Evolutionary conservation across 2,888 invertebrate species (phyloP).

Genomic region (Lepidonotus clava): DNA sequence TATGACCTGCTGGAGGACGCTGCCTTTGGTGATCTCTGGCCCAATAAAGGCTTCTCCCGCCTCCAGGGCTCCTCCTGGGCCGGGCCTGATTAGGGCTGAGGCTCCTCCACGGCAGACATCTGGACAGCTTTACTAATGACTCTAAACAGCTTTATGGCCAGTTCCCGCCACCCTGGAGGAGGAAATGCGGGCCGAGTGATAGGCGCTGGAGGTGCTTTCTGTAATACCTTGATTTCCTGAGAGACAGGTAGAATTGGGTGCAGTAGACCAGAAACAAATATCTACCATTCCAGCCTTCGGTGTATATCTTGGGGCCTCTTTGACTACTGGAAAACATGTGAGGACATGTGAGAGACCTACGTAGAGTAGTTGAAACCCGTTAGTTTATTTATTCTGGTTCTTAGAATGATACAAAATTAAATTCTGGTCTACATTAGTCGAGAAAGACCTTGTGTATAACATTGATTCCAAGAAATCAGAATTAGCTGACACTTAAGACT

Average conservation of each 20-base stretch:
- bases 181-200: neutral
- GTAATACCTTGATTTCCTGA: conserved; percentile 28
- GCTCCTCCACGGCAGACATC: neutral
- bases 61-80: neutral
- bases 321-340: no score
- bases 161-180: neutral
- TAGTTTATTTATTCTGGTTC: no score
- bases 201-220: neutral
- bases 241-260: neutral
- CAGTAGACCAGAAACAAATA: neutral
- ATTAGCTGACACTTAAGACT: no score
- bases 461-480: no score
- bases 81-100: neutral
- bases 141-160: conserved; percentile 17
- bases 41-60: neutral
- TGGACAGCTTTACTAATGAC: conserved; percentile 11
- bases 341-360: no score
- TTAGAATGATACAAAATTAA: no score
- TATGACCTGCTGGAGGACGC: neutral
- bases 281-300: no score
- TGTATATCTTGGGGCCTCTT: no score
- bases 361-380: no score
- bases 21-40: neutral
- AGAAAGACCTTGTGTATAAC: no score
- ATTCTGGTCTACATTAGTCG: no score